Base-by-base conservation (phyloP, 2,113 vertebrate genomes). In the Columbina picui region DNA sequence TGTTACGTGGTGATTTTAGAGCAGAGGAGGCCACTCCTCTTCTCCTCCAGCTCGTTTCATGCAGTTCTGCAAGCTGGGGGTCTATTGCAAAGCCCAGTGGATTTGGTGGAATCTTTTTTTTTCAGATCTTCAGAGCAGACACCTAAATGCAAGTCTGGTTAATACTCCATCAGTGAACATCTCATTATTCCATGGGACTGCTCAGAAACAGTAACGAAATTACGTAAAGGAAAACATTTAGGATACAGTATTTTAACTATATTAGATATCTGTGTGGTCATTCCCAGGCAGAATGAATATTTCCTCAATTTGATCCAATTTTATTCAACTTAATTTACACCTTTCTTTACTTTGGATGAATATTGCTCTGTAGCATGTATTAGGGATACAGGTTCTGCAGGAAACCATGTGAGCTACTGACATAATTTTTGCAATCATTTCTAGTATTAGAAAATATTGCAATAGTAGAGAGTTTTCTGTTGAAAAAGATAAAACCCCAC, bases 281-380 rank as follows among this genome's bases (percentile, higher is more conserved):
- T 76, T 89, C 82, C 36, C 41, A 67, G 59, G 49, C 82, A 94
- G 81, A 94, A 92, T 55, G 14, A 95, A n/a, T 88, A 92, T 94
- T 91, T 94, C 70, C 82, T 93, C 79, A 55, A 74, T 80, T 87
- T 91, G 34, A 81, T 87, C 71, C 61, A 59, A 73, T 92, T 87
- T 84, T 39, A 76, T 80, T 90, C 61, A 53, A 61, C 65, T 95
- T 85, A 91, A 94, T 95, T 94, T 83, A 94, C 84, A 94, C 65
- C 78, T 96, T 93, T 76, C 2, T 8, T 95, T 94, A 69, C 45
- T 87, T 87, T 0, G 0, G 22, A 79, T 94, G 20, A 79, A 55
- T 69, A 79, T 76, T 76, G 36, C 18, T 55, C 20, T 65, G 45
- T 38, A 73, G 23, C 23, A 26, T 23, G 53, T 65, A 45, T 85